phyloP scores from a whole-genome alignment of 2,113 vertebrate genomes.

The Macheiramphus alcinus region DNA sequence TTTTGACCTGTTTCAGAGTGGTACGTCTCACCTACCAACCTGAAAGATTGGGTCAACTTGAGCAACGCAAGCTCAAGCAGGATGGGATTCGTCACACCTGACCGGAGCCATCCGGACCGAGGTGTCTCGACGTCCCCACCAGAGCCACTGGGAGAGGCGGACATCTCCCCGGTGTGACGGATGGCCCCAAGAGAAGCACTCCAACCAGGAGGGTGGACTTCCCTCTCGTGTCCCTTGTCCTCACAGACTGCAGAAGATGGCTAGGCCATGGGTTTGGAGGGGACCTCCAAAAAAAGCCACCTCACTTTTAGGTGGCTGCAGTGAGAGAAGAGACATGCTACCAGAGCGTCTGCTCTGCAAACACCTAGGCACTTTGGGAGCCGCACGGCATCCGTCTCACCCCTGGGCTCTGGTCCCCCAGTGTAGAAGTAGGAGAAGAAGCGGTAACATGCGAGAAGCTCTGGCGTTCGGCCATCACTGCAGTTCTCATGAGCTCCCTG shows the following conservation, averaged over 20 bases:
- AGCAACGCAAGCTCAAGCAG: fast-evolving
- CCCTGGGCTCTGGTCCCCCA: too few species aligned
- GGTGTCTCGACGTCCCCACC: fast-evolving
- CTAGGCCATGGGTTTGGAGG: background rate
- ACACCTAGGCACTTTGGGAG: background rate
- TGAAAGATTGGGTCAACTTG: background rate
- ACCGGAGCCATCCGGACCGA: background rate
- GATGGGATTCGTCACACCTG: background rate
- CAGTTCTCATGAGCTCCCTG: background rate
- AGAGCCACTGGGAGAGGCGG: background rate
- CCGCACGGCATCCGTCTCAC: fast-evolving
- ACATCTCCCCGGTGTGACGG: background rate
- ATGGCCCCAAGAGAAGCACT: background rate
- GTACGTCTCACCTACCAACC: background rate
- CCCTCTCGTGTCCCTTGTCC: fast-evolving
- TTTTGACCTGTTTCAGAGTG: background rate
- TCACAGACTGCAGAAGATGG: fast-evolving
- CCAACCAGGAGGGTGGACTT: background rate
- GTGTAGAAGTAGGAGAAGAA: background rate
- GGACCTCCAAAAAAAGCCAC: too few species aligned
- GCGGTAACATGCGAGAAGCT: fast-evolving
- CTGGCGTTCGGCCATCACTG: background rate
- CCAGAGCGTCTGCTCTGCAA: background rate
- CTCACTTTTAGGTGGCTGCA: background rate
- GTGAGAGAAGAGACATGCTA: background rate